Conservation (phyloP, 1,140 invertebrate genomes). For the Papilio helenus region DNA sequence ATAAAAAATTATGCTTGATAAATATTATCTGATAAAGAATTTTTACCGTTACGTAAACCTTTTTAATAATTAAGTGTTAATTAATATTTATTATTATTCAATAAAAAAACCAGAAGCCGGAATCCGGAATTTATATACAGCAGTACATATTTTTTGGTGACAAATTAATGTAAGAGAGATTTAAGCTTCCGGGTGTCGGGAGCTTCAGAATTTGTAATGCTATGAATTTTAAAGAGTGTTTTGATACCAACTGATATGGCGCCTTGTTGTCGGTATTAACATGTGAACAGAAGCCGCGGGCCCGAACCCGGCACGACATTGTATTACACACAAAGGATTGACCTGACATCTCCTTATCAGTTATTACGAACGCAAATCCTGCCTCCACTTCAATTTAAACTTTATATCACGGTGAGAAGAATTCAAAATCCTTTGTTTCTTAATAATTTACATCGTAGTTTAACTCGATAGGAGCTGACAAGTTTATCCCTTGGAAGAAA, state of each 20-base stretch:
- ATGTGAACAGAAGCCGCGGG: conserved; percentile 62
- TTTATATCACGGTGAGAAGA: conserved; percentile 41
- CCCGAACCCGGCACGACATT: conserved; percentile 64
- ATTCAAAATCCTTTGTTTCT: conserved; percentile 36
- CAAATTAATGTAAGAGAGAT: background rate
- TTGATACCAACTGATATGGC: conserved; percentile 62
- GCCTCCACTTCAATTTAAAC: conserved; percentile 40
- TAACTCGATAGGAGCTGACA: conserved; percentile 42
- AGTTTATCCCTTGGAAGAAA: conserved; percentile 42
- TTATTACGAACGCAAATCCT: conserved; percentile 44
- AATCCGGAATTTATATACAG: too few species aligned
- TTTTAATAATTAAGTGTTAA: too few species aligned
- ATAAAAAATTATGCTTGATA: background rate
- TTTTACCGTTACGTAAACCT: too few species aligned
- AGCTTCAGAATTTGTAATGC: conserved; percentile 8
- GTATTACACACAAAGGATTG: conserved; percentile 71
- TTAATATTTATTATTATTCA: too few species aligned
- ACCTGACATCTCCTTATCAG: conserved; percentile 72
- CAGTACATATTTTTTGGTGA: background rate
- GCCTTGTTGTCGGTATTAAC: conserved; percentile 66
- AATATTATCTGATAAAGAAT: too few species aligned
- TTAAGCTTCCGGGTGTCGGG: background rate
- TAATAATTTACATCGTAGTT: conserved; percentile 24
- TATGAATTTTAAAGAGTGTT: conserved; percentile 5
- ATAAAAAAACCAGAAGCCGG: too few species aligned